phyloP scores from a whole-genome alignment of 2,113 vertebrate genomes.

The Ceyx melanurus region DNA sequence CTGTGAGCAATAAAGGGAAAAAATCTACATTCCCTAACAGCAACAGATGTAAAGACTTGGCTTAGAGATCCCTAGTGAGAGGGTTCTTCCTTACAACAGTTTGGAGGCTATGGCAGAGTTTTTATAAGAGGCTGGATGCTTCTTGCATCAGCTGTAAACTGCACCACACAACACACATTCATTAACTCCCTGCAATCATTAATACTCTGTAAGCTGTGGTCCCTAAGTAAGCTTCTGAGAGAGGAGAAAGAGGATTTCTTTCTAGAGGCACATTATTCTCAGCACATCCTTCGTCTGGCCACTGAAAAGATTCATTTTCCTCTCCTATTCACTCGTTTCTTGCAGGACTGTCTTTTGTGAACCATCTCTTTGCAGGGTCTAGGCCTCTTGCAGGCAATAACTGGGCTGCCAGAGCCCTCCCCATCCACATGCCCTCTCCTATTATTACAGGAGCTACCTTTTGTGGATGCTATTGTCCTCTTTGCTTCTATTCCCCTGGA shows the following conservation, averaged over 20 bases:
- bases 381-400: not conserved
- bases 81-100: not conserved
- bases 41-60: not conserved
- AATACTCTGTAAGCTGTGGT: not conserved
- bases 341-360: slow-evolving; percentile 17
- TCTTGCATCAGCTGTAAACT: not conserved
- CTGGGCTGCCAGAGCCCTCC: not conserved
- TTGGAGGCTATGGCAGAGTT: not conserved
- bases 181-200: not conserved
- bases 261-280: slow-evolving; percentile 10
- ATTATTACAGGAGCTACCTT: not conserved
- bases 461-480: slow-evolving; percentile 16
- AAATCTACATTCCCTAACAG: not conserved
- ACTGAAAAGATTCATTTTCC: slow-evolving; percentile 27
- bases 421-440: not conserved
- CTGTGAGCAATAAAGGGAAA: not conserved
- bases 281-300: not conserved
- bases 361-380: not conserved
- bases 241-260: not conserved
- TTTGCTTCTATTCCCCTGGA: slow-evolving; percentile 6
- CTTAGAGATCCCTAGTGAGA: not conserved
- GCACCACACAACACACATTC: not conserved
- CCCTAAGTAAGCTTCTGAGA: not conserved
- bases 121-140: not conserved
- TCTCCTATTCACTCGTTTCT: not conserved